phyloP scores from a whole-genome alignment of 2,888 invertebrate genomes.

The Pyrgus malvae region DNA sequence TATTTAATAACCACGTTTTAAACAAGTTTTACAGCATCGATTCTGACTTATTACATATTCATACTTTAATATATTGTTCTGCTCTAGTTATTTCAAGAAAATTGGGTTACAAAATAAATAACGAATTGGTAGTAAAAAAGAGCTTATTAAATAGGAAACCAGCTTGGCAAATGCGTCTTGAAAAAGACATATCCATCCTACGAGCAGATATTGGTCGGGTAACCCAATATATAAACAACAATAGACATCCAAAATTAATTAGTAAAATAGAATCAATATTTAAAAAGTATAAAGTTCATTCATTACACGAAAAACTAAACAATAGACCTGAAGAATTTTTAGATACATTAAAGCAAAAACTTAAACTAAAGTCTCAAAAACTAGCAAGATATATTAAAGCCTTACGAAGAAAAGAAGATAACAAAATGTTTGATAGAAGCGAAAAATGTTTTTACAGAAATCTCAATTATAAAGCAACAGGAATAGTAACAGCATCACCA shows the following conservation, averaged over 20 bases:
- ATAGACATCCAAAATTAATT: background rate
- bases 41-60: too few relatives aligned
- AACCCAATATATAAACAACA: conserved; percentile 15
- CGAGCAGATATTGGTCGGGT: conserved; percentile 24
- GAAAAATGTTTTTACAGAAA: conserved; percentile 29
- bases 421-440: conserved; percentile 24
- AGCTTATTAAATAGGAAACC: too few relatives aligned
- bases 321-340: conserved; percentile 7
- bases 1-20: too few relatives aligned
- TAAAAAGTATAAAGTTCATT: conserved; percentile 18
- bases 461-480: too few relatives aligned
- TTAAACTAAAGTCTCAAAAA: background rate
- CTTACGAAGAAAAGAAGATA: conserved; percentile 28
- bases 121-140: too few relatives aligned
- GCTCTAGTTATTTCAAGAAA: too few relatives aligned
- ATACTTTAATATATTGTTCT: too few relatives aligned
- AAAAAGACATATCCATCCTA: background rate
- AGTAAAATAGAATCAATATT: conserved; percentile 20
- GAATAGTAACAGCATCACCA: too few relatives aligned
- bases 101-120: too few relatives aligned
- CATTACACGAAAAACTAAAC: conserved; percentile 21
- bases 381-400: conserved; percentile 26
- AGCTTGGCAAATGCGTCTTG: too few relatives aligned
- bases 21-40: too few relatives aligned
- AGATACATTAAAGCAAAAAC: conserved; percentile 28